Conservation (phyloP, 1,140 invertebrate species). For the Galleria mellonella region DNA sequence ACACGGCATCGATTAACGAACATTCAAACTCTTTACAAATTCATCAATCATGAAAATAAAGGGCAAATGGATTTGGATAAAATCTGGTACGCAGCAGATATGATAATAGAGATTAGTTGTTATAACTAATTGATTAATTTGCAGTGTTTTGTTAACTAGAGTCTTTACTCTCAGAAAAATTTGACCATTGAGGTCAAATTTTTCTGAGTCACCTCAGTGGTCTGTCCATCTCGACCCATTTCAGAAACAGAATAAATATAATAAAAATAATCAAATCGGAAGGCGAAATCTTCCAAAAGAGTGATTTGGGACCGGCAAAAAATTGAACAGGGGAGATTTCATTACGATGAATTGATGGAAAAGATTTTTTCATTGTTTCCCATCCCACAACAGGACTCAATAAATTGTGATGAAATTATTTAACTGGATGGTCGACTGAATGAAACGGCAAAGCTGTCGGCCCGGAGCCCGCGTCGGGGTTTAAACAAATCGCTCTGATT, state of each 20-base stretch:
- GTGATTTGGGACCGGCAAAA: background rate
- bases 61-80: no score
- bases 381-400: constrained; percentile 9
- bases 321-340: constrained; percentile 6
- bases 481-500: constrained; percentile 13
- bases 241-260: background rate
- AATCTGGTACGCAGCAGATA: no score
- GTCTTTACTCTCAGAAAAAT: no score
- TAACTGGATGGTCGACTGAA: constrained; percentile 6
- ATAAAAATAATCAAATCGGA: constrained; percentile 5
- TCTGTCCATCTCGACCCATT: background rate
- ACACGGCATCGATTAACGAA: no score
- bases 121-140: no score
- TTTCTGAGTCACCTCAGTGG: background rate
- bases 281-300: constrained; percentile 4
- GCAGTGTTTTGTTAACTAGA: no score
- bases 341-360: constrained; percentile 1
- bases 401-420: constrained; percentile 16
- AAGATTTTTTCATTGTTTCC: constrained; percentile 10
- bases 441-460: background rate
- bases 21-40: no score
- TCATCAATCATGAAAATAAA: no score
- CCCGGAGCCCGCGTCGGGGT: background rate
- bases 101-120: no score
- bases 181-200: no score